phyloP scores from a whole-genome alignment of 2,888 invertebrate species.

The Operophtera brumata region DNA sequence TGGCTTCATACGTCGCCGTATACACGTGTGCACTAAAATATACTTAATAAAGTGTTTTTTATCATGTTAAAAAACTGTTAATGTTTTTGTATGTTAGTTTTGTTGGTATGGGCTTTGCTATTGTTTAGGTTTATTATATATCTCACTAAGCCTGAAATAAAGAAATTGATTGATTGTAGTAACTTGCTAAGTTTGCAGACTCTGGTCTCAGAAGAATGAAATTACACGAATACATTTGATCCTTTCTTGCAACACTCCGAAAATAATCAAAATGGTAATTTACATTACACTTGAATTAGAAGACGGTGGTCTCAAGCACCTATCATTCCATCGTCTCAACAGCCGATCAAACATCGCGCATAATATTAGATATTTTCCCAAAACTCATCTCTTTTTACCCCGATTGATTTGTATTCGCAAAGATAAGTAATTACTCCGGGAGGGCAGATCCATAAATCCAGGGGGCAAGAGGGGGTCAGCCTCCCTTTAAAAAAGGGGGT shows the following conservation, averaged over 20 bases:
- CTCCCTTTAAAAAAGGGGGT: conserved; percentile 77
- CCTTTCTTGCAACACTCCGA: background rate
- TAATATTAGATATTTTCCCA: conserved; percentile 37
- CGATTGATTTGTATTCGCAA: conserved; percentile 79
- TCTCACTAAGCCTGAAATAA: too few species aligned
- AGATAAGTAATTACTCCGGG: conserved; percentile 79
- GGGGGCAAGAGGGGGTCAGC: conserved; percentile 48
- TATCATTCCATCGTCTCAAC: conserved; percentile 17
- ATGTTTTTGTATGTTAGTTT: too few species aligned
- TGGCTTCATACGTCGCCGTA: too few species aligned
- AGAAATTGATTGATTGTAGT: too few species aligned
- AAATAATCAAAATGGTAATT: conserved; percentile 1
- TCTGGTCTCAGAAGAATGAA: too few species aligned
- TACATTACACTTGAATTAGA: conserved; percentile 18
- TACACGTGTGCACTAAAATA: too few species aligned
- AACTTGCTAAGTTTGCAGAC: too few species aligned
- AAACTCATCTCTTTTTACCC: conserved; percentile 47
- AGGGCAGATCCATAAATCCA: conserved; percentile 79
- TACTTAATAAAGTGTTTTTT: too few species aligned
- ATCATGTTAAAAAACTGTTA: too few species aligned
- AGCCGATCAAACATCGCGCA: conserved; percentile 25
- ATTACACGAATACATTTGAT: too few species aligned
- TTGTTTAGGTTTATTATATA: too few species aligned
- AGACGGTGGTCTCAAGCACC: conserved; percentile 7
- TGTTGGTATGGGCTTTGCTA: too few species aligned